Evolutionary conservation across 2,113 vertebrate genomes (phyloP).

Genomic region (Clarias magur): DNA sequence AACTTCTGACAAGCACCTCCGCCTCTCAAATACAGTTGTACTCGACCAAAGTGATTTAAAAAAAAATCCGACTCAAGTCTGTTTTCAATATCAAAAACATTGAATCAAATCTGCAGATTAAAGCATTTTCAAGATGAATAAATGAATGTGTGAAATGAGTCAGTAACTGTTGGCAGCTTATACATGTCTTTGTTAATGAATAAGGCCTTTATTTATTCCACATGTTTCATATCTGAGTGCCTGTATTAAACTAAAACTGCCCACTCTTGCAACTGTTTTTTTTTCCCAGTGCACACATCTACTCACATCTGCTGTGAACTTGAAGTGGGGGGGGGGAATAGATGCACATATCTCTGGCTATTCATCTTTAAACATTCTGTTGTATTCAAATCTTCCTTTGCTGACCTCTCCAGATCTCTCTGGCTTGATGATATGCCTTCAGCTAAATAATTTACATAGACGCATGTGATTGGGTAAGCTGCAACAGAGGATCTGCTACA

Average conservation of each 20-base stretch:
- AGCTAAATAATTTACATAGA: not conserved
- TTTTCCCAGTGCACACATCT: not conserved
- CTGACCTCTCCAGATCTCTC: not conserved
- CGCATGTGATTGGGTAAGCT: not conserved
- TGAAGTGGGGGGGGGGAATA: not conserved
- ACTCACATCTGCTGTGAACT: constrained; percentile 2
- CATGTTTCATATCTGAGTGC: not conserved
- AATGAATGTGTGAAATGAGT: not conserved
- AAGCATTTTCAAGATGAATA: not conserved
- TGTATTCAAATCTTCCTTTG: not conserved
- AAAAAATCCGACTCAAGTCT: not conserved
- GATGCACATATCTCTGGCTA: not conserved
- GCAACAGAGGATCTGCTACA: not conserved
- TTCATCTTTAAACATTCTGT: not conserved
- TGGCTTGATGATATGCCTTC: not conserved
- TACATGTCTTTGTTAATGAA: not conserved
- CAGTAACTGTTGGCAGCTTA: not conserved
- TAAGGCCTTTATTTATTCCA: not conserved
- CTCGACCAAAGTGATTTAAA: not conserved
- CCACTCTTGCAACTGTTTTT: not conserved
- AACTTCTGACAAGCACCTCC: not conserved
- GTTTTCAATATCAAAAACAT: too few relatives aligned
- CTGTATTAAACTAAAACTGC: not conserved
- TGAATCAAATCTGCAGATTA: too few relatives aligned
- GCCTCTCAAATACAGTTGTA: not conserved